Percentiles rank a stretch among this genome's conserved stretches.
phyloP scores from a whole-genome alignment of 2,797 vertebrate species.

The Selene dorsalis region DNA sequence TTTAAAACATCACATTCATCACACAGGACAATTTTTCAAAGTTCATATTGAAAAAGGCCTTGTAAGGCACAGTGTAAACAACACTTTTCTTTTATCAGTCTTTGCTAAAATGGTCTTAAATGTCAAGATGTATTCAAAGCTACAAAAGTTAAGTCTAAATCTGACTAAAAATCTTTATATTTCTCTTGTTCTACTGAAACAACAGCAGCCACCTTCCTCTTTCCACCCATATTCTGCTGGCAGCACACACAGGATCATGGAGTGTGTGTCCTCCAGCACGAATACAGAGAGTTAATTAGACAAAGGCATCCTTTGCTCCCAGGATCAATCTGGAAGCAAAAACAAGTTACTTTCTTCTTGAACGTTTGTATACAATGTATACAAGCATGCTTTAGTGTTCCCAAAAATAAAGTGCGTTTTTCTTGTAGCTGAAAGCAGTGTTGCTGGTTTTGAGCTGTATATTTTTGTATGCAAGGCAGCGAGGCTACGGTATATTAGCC shows the following conservation, averaged over 20 bases:
- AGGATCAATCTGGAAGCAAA: slow-evolving; percentile 34
- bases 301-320: slow-evolving; percentile 53
- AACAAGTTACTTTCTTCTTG: slow-evolving; percentile 34
- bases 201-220: not conserved
- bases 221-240: not conserved
- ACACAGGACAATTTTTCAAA: not conserved
- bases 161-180: no score
- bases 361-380: slow-evolving; percentile 40
- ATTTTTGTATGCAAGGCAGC: slow-evolving; percentile 46
- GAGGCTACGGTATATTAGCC: slow-evolving; percentile 22
- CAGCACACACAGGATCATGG: slow-evolving; percentile 1
- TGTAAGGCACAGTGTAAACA: not conserved
- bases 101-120: no score
- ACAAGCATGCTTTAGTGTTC: slow-evolving; percentile 26
- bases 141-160: not conserved
- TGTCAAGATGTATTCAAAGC: not conserved
- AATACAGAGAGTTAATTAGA: slow-evolving; percentile 44
- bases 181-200: not conserved
- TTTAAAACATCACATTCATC: not conserved
- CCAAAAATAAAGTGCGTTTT: slow-evolving; percentile 22
- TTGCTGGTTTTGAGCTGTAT: slow-evolving; percentile 28
- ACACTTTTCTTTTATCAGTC: not conserved
- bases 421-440: slow-evolving; percentile 44
- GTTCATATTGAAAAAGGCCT: not conserved
- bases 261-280: slow-evolving; percentile 31